Evolutionary conservation across 2,797 vertebrate genomes (phyloP).

Genomic region (Anas capensis): DNA sequence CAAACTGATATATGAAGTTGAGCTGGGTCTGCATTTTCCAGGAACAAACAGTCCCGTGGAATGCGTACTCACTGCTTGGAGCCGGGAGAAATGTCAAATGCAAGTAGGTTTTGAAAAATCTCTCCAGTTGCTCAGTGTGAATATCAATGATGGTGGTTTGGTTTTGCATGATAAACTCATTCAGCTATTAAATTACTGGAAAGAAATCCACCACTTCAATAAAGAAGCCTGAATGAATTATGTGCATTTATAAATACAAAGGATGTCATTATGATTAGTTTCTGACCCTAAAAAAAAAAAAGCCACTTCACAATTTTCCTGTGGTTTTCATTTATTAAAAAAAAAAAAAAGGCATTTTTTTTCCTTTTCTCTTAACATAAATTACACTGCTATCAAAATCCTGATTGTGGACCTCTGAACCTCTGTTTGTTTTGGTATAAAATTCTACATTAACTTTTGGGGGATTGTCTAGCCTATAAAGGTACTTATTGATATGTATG

Average conservation of each 20-base stretch:
- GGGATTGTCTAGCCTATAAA: not conserved
- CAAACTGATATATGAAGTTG: not conserved
- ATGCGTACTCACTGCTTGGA: rapidly evolving
- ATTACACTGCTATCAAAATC: not conserved
- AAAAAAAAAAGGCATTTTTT: not conserved
- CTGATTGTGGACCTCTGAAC: not conserved
- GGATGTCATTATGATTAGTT: not conserved
- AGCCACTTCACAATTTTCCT: not conserved
- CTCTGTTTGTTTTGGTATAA: not conserved
- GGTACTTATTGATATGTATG: no score
- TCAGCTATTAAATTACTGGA: constrained; percentile 35
- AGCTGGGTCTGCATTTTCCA: constrained; percentile 42
- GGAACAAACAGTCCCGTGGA: constrained; percentile 51
- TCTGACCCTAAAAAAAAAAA: not conserved
- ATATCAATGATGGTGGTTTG: not conserved
- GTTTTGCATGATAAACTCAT: not conserved
- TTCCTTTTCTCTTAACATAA: not conserved
- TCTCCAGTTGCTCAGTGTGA: not conserved
- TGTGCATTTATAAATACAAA: not conserved
- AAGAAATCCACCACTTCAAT: constrained; percentile 17
- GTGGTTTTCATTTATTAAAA: not conserved
- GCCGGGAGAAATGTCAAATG: constrained; percentile 6
- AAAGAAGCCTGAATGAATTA: not conserved
- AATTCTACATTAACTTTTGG: not conserved
- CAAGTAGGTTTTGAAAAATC: constrained; percentile 11